Evolutionary conservation across 2,113 vertebrate species (phyloP).

Genomic region (Abramis brama): DNA sequence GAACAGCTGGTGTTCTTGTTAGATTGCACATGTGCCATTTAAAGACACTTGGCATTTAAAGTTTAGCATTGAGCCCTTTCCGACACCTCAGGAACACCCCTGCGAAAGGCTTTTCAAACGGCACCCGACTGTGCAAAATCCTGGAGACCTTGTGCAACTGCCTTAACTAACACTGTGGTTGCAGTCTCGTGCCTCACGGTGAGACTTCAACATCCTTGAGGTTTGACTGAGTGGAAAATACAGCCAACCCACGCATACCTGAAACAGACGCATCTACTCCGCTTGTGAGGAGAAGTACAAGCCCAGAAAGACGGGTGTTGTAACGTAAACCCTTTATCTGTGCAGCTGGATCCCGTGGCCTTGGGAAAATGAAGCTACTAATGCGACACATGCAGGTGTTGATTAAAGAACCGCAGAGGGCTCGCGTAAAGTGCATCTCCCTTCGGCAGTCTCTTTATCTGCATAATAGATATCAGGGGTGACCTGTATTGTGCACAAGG

Average conservation of each 20-base stretch:
- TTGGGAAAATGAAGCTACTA: constrained; percentile 36
- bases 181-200: constrained; percentile 17
- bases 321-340: constrained; percentile 46
- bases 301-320: constrained; percentile 25
- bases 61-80: constrained; percentile 5
- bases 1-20: constrained; percentile 17
- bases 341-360: constrained; percentile 8
- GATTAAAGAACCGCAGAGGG: background rate
- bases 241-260: constrained; percentile 46
- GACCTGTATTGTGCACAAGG: constrained; percentile 29
- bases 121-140: constrained; percentile 6
- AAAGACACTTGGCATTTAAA: constrained; percentile 42
- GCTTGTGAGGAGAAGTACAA: constrained; percentile 10
- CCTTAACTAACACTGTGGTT: constrained; percentile 36
- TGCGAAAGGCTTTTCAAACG: background rate
- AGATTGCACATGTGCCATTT: constrained; percentile 27
- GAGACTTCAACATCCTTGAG: constrained; percentile 35
- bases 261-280: constrained; percentile 24
- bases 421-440: background rate
- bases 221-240: constrained; percentile 57
- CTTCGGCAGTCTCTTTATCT: background rate
- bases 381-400: constrained; percentile 27
- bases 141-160: background rate
- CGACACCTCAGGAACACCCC: background rate
- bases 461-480: constrained; percentile 34